Conservation (phyloP, 53 echinoderm and acorn worm species). For the Henricia sp. region DNA sequence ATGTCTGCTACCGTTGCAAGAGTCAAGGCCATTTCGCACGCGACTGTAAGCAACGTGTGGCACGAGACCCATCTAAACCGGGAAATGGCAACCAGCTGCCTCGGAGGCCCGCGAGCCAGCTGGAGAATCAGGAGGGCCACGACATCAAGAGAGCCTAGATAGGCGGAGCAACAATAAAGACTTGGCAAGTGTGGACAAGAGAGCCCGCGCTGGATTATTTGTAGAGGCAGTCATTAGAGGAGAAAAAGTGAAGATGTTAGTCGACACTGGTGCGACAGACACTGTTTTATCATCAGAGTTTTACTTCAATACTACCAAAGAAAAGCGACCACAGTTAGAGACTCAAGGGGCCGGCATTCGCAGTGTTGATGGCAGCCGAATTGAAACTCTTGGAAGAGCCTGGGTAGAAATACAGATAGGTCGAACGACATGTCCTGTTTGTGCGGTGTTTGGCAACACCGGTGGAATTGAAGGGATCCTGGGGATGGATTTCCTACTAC, state of each 20-base stretch:
- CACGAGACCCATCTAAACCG: neutral
- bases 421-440: constrained; percentile 10
- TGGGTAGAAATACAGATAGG: constrained; percentile 39
- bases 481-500: constrained; percentile 43
- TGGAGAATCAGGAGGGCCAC: constrained; percentile 27
- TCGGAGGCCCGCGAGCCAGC: constrained; percentile 36
- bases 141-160: neutral
- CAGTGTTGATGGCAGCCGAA: constrained; percentile 46
- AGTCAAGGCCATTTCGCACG: constrained; percentile 1
- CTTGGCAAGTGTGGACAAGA: neutral
- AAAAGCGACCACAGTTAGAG: constrained; percentile 30
- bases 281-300: constrained; percentile 49
- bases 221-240: constrained; percentile 29
- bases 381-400: constrained; percentile 36
- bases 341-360: neutral
- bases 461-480: constrained; percentile 41
- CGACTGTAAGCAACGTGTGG: neutral
- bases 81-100: constrained; percentile 47
- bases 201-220: constrained; percentile 2
- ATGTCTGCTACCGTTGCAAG: too few relatives aligned
- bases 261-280: constrained; percentile 56
- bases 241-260: constrained; percentile 29
- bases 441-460: constrained; percentile 50
- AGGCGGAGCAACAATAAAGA: neutral
- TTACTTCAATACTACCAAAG: constrained; percentile 31